These are phyloP conservation scores for Staurois parvus DNA, from an alignment of 2,797 vertebrate genomes.

Conservation along the genomic window DNA sequence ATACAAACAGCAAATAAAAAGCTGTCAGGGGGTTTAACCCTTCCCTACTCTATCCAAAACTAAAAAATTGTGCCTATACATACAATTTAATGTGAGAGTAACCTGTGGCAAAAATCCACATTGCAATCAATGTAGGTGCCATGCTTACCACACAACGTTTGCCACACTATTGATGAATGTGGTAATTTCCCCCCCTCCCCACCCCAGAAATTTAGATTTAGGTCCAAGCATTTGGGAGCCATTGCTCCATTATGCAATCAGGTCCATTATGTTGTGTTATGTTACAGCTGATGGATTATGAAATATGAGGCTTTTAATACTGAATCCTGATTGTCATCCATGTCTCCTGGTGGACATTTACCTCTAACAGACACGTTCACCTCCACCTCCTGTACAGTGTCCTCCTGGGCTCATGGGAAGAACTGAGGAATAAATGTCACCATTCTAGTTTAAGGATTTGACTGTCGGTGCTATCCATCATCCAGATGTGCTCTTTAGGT, in stretches of 20 bases:
- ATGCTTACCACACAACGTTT: no score
- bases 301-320: background rate
- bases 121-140: no score
- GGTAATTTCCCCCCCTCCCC: no score
- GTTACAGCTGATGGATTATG: background rate
- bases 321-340: background rate
- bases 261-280: no score
- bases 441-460: conserved; percentile 22
- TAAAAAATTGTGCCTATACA: no score
- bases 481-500: conserved; percentile 24
- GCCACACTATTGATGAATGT: background rate
- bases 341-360: background rate
- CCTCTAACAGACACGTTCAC: no score
- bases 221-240: background rate
- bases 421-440: conserved; percentile 41
- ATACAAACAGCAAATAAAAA: no score
- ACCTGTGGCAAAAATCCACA: no score
- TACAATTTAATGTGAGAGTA: no score
- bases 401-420: background rate
- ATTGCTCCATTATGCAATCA: no score
- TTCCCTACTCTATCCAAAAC: no score
- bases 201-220: background rate
- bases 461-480: conserved; percentile 44
- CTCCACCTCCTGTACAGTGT: background rate
- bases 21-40: no score